Conservation (phyloP, 2,888 invertebrate genomes). For the Mesochorus sp. region DNA sequence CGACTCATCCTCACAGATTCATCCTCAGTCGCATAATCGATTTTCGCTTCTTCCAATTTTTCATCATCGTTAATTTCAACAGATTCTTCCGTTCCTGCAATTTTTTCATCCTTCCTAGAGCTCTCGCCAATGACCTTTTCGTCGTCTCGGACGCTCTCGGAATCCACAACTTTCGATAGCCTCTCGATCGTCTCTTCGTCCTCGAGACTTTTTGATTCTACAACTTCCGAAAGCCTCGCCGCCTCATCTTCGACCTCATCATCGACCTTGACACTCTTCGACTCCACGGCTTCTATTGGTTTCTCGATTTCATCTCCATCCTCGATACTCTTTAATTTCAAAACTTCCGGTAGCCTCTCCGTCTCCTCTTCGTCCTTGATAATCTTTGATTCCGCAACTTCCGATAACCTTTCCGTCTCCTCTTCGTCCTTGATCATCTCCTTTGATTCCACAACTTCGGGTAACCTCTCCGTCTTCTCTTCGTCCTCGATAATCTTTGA, state of each 20-base stretch:
- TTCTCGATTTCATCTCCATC: no score
- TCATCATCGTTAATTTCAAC: slow-evolving; percentile 36
- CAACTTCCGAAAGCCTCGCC: slow-evolving; percentile 76
- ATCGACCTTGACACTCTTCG: slow-evolving; percentile 2
- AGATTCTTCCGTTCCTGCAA: slow-evolving; percentile 26
- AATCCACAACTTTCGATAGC: no score
- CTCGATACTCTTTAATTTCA: no score
- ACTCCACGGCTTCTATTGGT: no score
- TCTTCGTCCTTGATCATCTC: slow-evolving; percentile 40
- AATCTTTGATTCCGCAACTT: neutral
- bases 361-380: neutral
- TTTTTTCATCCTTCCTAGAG: slow-evolving; percentile 31
- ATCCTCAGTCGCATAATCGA: slow-evolving; percentile 21
- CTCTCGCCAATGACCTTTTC: slow-evolving; percentile 5
- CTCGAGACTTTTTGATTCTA: slow-evolving; percentile 78
- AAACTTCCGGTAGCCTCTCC: no score
- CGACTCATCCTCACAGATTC: neutral
- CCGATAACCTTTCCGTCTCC: no score
- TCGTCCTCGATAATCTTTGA: no score
- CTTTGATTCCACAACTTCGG: slow-evolving; percentile 24
- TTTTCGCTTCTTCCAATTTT: no score
- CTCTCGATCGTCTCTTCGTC: neutral
- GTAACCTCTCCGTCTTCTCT: slow-evolving; percentile 25
- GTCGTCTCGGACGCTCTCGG: no score
- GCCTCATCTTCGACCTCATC: slow-evolving; percentile 38